A percentile compares a stretch with the other conserved stretches of the same genome.
phyloP scores from a whole-genome alignment of 2,888 invertebrate genomes.

The Ochlodes sylvanus region DNA sequence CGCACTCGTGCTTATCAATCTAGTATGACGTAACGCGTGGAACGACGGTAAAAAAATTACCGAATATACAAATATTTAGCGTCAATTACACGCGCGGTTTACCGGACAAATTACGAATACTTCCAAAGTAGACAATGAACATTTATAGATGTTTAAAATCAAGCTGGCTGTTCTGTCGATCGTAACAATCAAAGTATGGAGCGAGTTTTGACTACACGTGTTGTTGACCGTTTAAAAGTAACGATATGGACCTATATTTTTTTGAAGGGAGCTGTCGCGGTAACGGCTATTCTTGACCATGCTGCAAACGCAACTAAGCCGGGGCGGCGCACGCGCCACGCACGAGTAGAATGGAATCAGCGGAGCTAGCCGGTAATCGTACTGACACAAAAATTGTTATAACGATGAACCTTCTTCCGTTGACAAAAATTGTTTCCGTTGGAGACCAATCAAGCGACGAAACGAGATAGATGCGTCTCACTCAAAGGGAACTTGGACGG shows the following conservation, averaged over 20 bases:
- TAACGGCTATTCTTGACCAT: constrained; percentile 79
- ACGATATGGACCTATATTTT: constrained; percentile 52
- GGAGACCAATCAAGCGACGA: constrained; percentile 69
- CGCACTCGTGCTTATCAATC: constrained; percentile 40
- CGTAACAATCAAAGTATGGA: constrained; percentile 16
- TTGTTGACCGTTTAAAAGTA: constrained; percentile 51
- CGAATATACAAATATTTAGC: constrained; percentile 19
- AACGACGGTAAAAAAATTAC: constrained; percentile 9
- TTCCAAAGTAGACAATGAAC: constrained; percentile 26
- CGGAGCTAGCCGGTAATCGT: constrained; percentile 56
- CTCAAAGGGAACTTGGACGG: constrained; percentile 58
- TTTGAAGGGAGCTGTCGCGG: constrained; percentile 55
- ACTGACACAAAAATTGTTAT: constrained; percentile 68
- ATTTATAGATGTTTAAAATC: neutral
- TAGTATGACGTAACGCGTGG: constrained; percentile 34
- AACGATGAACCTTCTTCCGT: constrained; percentile 67
- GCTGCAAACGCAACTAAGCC: constrained; percentile 78
- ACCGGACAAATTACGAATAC: constrained; percentile 10
- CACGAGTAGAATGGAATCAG: constrained; percentile 65
- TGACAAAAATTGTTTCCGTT: constrained; percentile 73
- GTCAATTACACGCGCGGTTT: constrained; percentile 20
- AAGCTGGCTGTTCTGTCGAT: neutral
- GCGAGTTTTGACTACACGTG: constrained; percentile 32
- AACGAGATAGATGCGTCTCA: constrained; percentile 61
- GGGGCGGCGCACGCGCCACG: constrained; percentile 74